These are phyloP conservation scores for Sogatella furcifera DNA, from an alignment of 1,140 invertebrate species.

Conservation along the genomic window DNA sequence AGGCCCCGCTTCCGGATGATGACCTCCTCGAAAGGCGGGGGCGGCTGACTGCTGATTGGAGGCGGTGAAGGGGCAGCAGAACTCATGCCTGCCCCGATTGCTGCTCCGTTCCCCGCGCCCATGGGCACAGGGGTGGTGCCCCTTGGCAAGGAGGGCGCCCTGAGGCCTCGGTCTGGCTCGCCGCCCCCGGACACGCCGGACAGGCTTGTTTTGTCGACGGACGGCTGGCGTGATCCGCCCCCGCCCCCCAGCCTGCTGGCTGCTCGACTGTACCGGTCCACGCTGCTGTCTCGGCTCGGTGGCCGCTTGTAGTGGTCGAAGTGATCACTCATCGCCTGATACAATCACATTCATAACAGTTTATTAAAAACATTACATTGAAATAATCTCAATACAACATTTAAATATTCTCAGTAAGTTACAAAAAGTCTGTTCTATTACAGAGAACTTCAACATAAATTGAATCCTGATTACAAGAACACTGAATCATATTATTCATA, in stretches of 20 bases:
- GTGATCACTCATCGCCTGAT: slow-evolving; percentile 49
- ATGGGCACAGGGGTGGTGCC: slow-evolving; percentile 34
- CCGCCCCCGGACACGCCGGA: background rate
- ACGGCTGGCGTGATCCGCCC: slow-evolving; percentile 53
- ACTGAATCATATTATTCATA: no score
- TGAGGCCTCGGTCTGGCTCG: slow-evolving; percentile 8
- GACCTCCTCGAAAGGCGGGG: slow-evolving; percentile 64
- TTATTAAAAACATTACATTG: no score
- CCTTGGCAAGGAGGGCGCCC: slow-evolving; percentile 15
- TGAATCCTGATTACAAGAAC: no score
- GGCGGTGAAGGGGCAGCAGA: slow-evolving; percentile 23
- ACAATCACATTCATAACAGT: background rate
- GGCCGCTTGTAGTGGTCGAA: slow-evolving; percentile 90
- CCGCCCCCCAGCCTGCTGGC: slow-evolving; percentile 36
- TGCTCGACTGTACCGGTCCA: slow-evolving; percentile 65
- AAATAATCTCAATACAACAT: no score
- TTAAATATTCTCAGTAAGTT: no score
- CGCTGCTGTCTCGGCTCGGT: slow-evolving; percentile 75
- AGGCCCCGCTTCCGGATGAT: slow-evolving; percentile 63
- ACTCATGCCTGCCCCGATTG: slow-evolving; percentile 28
- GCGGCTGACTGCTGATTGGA: slow-evolving; percentile 17
- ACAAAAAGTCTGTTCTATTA: no score
- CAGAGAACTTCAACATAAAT: no score
- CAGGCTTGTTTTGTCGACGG: slow-evolving; percentile 46
- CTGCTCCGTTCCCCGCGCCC: slow-evolving; percentile 27